phyloP scores from a whole-genome alignment of 2,113 vertebrate species.

The Leptobrachium leishanense region DNA sequence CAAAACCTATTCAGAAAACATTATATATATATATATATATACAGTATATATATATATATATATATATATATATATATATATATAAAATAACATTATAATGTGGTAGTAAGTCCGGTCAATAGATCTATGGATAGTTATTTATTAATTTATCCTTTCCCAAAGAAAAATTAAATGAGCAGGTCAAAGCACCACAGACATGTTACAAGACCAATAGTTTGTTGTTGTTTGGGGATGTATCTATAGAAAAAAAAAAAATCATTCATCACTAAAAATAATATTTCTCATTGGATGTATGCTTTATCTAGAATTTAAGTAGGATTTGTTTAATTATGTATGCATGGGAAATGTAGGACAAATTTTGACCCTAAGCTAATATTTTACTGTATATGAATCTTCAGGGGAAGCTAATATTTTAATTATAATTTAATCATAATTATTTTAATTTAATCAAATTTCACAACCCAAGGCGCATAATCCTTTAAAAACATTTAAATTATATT shows the following conservation, averaged over 20 bases:
- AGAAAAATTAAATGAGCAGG: no score
- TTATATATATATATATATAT: no score
- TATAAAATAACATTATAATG: no score
- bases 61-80: no score
- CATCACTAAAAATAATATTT: background rate
- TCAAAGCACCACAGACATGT: no score
- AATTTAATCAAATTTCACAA: constrained; percentile 16
- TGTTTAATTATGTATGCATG: constrained; percentile 11
- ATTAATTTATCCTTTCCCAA: no score
- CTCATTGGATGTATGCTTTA: background rate
- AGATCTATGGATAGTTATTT: no score
- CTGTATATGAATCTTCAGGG: background rate
- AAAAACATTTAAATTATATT: background rate
- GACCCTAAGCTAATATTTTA: constrained; percentile 26
- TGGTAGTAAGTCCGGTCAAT: no score
- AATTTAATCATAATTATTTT: constrained; percentile 12
- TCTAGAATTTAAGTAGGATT: background rate
- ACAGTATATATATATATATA: no score
- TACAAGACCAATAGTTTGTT: no score
- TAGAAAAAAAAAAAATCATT: background rate
- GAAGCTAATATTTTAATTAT: constrained; percentile 27
- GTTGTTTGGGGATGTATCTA: no score
- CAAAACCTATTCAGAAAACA: no score
- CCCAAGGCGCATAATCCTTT: constrained; percentile 13
- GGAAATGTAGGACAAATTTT: constrained; percentile 15